These are phyloP conservation scores for Melieria crassipennis DNA, from an alignment of 2,888 invertebrate genomes.

Conservation along the genomic window DNA sequence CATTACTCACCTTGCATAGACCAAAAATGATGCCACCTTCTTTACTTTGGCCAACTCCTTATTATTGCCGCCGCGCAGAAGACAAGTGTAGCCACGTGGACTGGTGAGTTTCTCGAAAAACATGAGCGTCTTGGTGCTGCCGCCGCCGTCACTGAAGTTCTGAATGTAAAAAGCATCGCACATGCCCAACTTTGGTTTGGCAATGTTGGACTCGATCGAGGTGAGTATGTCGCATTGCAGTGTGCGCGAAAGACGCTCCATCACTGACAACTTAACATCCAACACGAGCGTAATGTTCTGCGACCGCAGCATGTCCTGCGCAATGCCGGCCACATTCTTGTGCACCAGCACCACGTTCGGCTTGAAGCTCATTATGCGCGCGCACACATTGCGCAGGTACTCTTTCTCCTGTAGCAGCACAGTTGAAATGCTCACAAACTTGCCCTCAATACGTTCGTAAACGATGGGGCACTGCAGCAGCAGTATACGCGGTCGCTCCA, in stretches of 20 bases:
- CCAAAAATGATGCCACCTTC: conserved; percentile 81
- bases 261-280: conserved; percentile 83
- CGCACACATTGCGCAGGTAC: conserved; percentile 85
- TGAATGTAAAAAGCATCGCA: conserved; percentile 85
- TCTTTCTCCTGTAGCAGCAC: conserved; percentile 92
- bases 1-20: conserved; percentile 66
- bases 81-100: conserved; percentile 85
- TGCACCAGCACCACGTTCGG: conserved; percentile 92
- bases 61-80: conserved; percentile 83
- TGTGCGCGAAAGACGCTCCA: conserved; percentile 81
- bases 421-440: conserved; percentile 92
- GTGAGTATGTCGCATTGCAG: conserved; percentile 86
- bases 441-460: conserved; percentile 93
- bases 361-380: conserved; percentile 82
- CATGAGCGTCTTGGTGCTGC: conserved; percentile 86
- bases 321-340: conserved; percentile 84
- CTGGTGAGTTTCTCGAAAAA: conserved; percentile 91
- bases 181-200: conserved; percentile 82
- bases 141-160: conserved; percentile 68
- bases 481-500: conserved; percentile 85
- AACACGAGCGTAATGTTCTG: conserved; percentile 86
- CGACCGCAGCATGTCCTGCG: conserved; percentile 85
- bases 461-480: conserved; percentile 90
- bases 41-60: conserved; percentile 85
- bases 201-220: conserved; percentile 88